phyloP scores from a whole-genome alignment of 2,113 vertebrate genomes.

The Acanthochromis polyacanthus region DNA sequence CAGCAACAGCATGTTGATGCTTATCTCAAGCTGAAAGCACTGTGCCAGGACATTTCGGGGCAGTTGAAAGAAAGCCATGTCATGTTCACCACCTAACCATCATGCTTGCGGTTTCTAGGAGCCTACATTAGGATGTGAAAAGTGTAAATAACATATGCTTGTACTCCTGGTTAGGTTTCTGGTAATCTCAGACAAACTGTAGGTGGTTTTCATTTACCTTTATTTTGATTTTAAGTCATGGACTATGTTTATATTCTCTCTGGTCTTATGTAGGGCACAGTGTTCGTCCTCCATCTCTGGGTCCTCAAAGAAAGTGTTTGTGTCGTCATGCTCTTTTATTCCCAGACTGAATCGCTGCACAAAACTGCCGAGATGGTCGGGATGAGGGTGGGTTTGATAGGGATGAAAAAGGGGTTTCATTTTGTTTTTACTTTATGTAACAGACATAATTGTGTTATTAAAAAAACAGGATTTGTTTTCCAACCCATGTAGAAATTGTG shows the following conservation, averaged over 20 bases:
- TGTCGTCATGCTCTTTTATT: conserved; percentile 72
- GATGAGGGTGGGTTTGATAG: conserved; percentile 79
- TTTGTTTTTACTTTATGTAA: conserved; percentile 84
- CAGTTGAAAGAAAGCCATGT: conserved; percentile 54
- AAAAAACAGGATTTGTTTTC: conserved; percentile 78
- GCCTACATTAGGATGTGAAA: conserved; percentile 48
- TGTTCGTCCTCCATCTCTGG: conserved; percentile 57
- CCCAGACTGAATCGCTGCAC: conserved; percentile 74
- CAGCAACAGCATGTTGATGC: conserved; percentile 44
- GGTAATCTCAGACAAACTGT: conserved; percentile 48
- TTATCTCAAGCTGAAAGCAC: conserved; percentile 59
- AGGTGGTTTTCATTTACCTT: conserved; percentile 51
- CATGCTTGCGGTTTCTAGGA: conserved; percentile 45
- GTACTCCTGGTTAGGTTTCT: conserved; percentile 51
- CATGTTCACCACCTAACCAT: conserved; percentile 50
- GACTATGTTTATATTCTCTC: conserved; percentile 68
- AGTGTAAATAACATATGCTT: conserved; percentile 61
- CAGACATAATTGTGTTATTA: conserved; percentile 82
- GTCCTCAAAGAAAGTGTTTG: conserved; percentile 71
- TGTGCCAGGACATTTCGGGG: conserved; percentile 58
- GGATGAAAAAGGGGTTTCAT: conserved; percentile 70
- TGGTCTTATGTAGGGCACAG: conserved; percentile 67
- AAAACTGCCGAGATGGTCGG: conserved; percentile 78
- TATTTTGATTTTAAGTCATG: conserved; percentile 66
- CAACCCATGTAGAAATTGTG: conserved; percentile 58